Conservation (phyloP, 2,113 vertebrate genomes). For the Syrmaticus mikado region DNA sequence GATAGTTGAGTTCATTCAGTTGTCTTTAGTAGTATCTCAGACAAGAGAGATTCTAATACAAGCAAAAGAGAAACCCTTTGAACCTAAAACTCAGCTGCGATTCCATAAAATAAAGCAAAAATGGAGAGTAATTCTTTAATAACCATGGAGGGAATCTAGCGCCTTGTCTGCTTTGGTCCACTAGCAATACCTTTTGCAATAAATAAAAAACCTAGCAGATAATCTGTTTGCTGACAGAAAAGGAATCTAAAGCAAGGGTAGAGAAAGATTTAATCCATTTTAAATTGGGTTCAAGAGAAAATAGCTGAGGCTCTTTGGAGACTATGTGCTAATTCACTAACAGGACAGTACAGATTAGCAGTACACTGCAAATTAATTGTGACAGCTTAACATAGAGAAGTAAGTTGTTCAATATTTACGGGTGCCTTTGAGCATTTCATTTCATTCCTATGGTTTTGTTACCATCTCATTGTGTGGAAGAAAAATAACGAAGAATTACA, state of each 20-base stretch:
- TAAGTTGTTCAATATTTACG: not conserved
- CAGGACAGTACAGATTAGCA: not conserved
- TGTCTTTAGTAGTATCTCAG: not conserved
- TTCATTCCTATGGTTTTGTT: not conserved
- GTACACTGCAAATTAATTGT: not conserved
- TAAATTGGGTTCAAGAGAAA: not conserved
- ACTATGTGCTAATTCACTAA: not conserved
- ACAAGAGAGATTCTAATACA: not conserved
- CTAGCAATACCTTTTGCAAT: not conserved
- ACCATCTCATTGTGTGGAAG: not conserved
- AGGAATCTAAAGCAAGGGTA: not conserved
- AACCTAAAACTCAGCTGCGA: not conserved
- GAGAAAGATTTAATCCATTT: not conserved
- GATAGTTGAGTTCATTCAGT: not conserved
- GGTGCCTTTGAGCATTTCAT: not conserved
- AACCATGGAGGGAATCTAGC: not conserved
- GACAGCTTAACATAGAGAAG: not conserved
- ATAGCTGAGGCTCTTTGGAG: not conserved
- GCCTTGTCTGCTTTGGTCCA: not conserved
- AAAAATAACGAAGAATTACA: not conserved
- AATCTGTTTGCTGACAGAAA: not conserved
- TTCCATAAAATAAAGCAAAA: not conserved
- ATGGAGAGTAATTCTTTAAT: not conserved
- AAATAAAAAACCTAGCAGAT: not conserved
- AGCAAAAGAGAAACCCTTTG: not conserved